Base-by-base conservation (phyloP, 2,888 invertebrate genomes). In the Spisula subtruncata region DNA sequence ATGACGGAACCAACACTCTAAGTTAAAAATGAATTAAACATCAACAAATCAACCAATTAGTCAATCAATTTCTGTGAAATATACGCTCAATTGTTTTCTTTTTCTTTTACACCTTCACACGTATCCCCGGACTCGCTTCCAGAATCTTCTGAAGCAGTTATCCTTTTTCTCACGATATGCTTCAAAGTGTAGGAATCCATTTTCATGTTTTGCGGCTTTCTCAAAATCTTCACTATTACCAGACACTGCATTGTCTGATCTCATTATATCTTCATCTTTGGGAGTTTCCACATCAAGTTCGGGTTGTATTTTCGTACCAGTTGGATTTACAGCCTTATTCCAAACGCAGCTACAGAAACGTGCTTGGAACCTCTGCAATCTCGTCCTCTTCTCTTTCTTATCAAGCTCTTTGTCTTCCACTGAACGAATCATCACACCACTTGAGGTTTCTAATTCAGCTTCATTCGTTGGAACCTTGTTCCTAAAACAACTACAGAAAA, bases 61-160 rank as follows among this genome's bases (percentile, higher is more conserved):
- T 6, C 60, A 25, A 66, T 25, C 60, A 25, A 10, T 25, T 25
- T 25, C 10, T 66, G n/a, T 66, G 25, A 25, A 25, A 25, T 25
- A 5, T n/a, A 10, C 60, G 25, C 5, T 2, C 10, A 66, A 66
- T 25, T n/a, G n/a, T n/a, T 66, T 8, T n/a, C 1, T n/a, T 60
- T 1, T n/a, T 8, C 2, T 8, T 25, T 66, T 1, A 25, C 60
- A n/a, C n/a, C 6, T 66, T 66, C 60, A 66, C 12, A 25, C 10
- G 8, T 12, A 25, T 25, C 6, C 60, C 25, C 60, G 25, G 12
- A 66, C 25, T 25, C n/a, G 25, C 60, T 66, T 66, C 60, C 60
- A 66, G 25, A 66, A 66, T 66, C 60, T 66, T 66, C 60, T 66
- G 25, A 66, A 66, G n/a, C 60, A 66, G 25, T 25, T n/a, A 25